Conservation (phyloP, 2,113 vertebrate genomes). For the Anas platyrhynchos region DNA sequence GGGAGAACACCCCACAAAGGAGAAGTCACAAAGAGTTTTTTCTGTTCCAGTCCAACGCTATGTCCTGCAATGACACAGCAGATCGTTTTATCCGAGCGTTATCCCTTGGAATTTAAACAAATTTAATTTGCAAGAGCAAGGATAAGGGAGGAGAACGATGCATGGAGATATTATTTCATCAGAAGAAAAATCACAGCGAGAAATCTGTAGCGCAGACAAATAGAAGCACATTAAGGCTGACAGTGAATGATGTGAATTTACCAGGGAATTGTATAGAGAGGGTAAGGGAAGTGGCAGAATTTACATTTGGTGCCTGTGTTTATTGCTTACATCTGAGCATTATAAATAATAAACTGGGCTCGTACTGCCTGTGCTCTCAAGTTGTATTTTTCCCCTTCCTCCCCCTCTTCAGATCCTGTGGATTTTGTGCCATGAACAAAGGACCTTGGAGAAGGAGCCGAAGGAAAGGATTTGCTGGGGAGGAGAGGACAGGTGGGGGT, state of each 20-base stretch:
- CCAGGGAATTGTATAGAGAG: conserved; percentile 53
- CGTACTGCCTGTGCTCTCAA: conserved; percentile 1
- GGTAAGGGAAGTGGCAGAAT: conserved; percentile 61
- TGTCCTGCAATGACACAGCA: conserved; percentile 39
- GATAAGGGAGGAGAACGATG: background rate
- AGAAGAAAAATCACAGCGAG: background rate
- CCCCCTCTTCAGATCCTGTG: background rate
- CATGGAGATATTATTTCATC: conserved; percentile 29
- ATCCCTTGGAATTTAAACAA: conserved; percentile 52
- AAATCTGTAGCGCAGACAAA: conserved; percentile 53
- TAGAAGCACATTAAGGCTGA: conserved; percentile 46
- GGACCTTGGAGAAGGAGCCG: background rate
- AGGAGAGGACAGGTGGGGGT: background rate
- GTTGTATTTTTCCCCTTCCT: conserved; percentile 5
- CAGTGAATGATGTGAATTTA: conserved; percentile 61
- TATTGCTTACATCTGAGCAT: conserved; percentile 65
- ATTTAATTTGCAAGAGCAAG: conserved; percentile 55
- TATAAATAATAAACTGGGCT: conserved; percentile 61
- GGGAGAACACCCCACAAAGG: background rate
- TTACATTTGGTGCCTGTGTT: conserved; percentile 66
- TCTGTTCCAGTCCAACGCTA: conserved; percentile 17
- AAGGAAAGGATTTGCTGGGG: background rate
- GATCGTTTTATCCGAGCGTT: conserved; percentile 35
- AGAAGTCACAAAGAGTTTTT: conserved; percentile 1
- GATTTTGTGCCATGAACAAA: background rate